Evolutionary conservation across 2,113 vertebrate genomes (phyloP).

Genomic region (Paradoxurus hermaphroditus): DNA sequence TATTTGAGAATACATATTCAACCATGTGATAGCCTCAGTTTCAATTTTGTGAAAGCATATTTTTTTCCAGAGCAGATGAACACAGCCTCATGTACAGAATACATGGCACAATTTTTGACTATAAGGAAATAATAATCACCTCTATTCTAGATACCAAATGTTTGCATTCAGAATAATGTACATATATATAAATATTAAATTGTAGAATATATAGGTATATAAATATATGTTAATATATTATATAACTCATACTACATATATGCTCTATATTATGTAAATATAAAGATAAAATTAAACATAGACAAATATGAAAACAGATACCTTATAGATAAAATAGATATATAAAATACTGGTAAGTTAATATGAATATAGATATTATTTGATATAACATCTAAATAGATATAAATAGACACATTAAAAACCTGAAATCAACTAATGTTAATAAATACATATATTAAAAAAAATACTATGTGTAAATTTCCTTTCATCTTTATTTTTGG

Average conservation of each 20-base stretch:
- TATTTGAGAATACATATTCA: background rate
- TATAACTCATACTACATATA: background rate
- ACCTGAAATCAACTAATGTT: background rate
- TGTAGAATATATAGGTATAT: background rate
- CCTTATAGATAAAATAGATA: background rate
- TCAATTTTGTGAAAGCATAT: background rate
- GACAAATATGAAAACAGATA: background rate
- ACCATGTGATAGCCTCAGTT: background rate
- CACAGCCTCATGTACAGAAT: background rate
- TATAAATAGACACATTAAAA: background rate
- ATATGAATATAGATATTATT: background rate
- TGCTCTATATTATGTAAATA: background rate
- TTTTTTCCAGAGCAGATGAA: background rate
- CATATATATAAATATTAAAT: background rate
- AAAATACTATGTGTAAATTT: background rate
- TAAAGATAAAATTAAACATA: background rate
- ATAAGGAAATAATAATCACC: background rate
- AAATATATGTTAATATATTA: background rate
- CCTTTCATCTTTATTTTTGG: background rate
- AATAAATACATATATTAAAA: background rate
- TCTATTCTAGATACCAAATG: background rate
- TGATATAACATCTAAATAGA: background rate
- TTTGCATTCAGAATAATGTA: background rate
- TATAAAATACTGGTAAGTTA: background rate
- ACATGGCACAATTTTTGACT: background rate